Evolutionary conservation across 2,797 vertebrate species (phyloP).

Genomic region (Sebastes nivosus): DNA sequence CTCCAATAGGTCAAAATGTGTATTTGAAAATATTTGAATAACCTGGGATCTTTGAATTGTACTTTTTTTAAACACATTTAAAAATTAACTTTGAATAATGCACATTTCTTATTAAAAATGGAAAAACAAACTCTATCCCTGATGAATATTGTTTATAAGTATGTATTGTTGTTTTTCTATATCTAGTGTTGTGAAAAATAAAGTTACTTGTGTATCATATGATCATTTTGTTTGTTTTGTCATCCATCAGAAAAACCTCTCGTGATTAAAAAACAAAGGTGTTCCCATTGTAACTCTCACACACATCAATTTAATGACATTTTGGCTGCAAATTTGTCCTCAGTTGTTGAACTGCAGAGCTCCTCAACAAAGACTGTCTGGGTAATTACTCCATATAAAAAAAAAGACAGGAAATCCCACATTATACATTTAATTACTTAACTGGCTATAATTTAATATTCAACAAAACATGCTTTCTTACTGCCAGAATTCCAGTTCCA

Average conservation of each 20-base stretch:
- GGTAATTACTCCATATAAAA: background rate
- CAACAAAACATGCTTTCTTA: background rate
- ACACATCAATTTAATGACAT: background rate
- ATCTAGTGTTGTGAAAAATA: conserved; percentile 21
- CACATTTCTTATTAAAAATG: background rate
- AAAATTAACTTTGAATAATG: background rate
- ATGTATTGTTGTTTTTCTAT: background rate
- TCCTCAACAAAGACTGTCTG: background rate
- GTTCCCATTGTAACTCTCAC: background rate
- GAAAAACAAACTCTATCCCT: background rate
- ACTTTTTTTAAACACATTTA: background rate
- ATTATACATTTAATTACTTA: background rate
- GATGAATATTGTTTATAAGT: background rate
- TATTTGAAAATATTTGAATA: background rate
- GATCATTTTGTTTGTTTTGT: background rate
- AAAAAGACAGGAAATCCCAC: background rate
- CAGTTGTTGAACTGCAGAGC: background rate
- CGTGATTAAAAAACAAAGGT: background rate
- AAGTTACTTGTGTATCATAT: background rate
- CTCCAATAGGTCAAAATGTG: background rate
- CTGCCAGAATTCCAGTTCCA: conserved; percentile 18
- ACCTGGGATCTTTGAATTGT: background rate
- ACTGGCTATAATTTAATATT: background rate
- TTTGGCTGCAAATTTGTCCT: background rate
- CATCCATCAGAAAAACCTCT: background rate